Evolutionary conservation across 1,140 invertebrate genomes (phyloP), one percentile per base, ranked within the genome.

Genomic region (Coelopa frigida): DNA sequence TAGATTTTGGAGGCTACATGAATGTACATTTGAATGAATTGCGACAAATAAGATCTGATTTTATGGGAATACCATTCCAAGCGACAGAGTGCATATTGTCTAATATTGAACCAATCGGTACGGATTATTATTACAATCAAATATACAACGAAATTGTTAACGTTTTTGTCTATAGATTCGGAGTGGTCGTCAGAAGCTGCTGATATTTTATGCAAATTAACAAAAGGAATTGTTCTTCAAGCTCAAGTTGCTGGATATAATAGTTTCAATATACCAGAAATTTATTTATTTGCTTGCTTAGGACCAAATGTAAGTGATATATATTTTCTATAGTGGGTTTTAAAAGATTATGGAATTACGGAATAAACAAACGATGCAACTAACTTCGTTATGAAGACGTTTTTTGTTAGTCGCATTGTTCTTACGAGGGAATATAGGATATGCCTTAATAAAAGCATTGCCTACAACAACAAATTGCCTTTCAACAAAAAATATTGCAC

Each of bases 1-100:
- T 98, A 2, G 95, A 98, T 73, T 92, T 93, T 67, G 95, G 95
- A 21, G 94, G 94, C 36, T 98, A 88, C 68, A 79, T 82, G 57
- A 77, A 75, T 27, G 75, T 94, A n/a, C 78, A 79, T 50, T 83
- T 83, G 50, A 72, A 78, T 18, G 72, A 79, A 47, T 77, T 96
- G 56, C 79, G 87, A 58, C 87, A 94, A 73, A 94, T 98, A 47
- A 79, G 90, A 51, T 84, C 81, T 48, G 92, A 98, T 71, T 96
- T 94, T 65, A 84, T 95, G 75, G 77, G 80, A 21, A 73, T 98
- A 57, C 94, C 94, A 15, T 97, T 98, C 75, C 94, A 98, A 80
- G 90, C 94, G 35, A 85, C 88, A 27, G 94, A 98, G 76, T 91
- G 93, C 61, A 83, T 84, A 63, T 73, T 98, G 58, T 89, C 90